Evolutionary conservation across 2,888 invertebrate species (phyloP).

Genomic region (Pachydiplax longipennis): DNA sequence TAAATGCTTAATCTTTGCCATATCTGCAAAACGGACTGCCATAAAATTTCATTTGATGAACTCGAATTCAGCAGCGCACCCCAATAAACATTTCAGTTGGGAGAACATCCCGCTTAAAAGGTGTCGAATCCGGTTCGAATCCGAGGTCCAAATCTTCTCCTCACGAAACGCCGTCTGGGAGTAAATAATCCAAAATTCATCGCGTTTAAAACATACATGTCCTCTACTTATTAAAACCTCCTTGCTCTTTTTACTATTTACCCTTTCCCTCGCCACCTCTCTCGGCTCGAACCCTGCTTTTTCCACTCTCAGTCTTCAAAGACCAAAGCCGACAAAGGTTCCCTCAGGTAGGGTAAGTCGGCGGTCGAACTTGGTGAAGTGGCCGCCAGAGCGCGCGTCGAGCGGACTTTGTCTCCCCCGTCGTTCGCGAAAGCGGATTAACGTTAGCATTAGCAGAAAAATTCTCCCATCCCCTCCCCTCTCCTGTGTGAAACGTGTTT

Average conservation of each 20-base stretch:
- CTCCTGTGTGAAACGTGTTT: not conserved
- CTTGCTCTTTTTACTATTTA: not conserved
- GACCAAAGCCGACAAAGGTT: not conserved
- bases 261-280: not conserved
- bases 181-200: no score
- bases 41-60: no score
- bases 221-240: not conserved
- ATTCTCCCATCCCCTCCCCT: not conserved
- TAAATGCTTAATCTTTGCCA: no score
- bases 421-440: constrained; percentile 18
- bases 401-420: constrained; percentile 19
- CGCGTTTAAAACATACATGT: no score
- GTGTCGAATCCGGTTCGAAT: no score
- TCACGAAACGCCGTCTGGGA: no score
- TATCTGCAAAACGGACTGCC: no score
- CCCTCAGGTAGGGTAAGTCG: not conserved
- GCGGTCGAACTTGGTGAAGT: constrained; percentile 33
- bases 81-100: no score
- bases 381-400: constrained; percentile 29
- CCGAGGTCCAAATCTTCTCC: no score
- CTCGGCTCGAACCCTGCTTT: not conserved
- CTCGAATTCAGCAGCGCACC: no score
- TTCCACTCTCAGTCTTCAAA: not conserved
- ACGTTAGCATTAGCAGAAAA: constrained; percentile 13
- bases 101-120: no score